These are phyloP conservation scores for Leucopsar rothschildi DNA, from an alignment of 2,113 vertebrate species.

Conservation along the genomic window DNA sequence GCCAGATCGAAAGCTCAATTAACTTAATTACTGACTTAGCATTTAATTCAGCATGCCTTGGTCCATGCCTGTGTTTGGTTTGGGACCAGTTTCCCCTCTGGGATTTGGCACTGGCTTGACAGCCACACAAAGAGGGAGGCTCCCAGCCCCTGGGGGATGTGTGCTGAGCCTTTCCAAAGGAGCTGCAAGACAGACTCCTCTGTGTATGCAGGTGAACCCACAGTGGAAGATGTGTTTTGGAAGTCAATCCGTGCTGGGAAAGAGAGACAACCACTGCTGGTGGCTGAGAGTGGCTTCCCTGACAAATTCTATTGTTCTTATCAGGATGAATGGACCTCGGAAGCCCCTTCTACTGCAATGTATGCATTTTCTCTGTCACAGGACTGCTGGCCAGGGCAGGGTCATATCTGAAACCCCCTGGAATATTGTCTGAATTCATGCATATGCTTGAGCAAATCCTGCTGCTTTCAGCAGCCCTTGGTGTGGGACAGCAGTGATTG, in stretches of 20 bases:
- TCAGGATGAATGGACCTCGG: not conserved
- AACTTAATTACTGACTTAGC: not conserved
- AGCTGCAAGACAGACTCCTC: not conserved
- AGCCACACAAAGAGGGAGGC: not conserved
- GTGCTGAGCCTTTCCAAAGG: not conserved
- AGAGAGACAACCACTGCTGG: not conserved
- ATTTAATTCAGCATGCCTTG: rapidly evolving
- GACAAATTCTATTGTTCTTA: not conserved
- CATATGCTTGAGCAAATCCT: not conserved
- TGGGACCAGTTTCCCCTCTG: not conserved
- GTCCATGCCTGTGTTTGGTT: rapidly evolving
- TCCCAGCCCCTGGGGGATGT: rapidly evolving
- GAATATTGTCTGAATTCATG: not conserved
- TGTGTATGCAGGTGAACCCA: rapidly evolving
- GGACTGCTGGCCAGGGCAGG: not conserved
- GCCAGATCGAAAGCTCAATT: not conserved
- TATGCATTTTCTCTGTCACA: not conserved
- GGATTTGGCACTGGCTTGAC: rapidly evolving
- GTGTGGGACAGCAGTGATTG: not conserved
- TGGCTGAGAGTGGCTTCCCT: not conserved
- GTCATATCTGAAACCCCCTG: not conserved
- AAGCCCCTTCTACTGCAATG: not conserved
- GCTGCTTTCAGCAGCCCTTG: not conserved
- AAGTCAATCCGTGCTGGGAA: not conserved
- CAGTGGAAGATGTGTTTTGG: rapidly evolving